phyloP scores from a whole-genome alignment of 2,113 vertebrate species.

The Myotis davidii region DNA sequence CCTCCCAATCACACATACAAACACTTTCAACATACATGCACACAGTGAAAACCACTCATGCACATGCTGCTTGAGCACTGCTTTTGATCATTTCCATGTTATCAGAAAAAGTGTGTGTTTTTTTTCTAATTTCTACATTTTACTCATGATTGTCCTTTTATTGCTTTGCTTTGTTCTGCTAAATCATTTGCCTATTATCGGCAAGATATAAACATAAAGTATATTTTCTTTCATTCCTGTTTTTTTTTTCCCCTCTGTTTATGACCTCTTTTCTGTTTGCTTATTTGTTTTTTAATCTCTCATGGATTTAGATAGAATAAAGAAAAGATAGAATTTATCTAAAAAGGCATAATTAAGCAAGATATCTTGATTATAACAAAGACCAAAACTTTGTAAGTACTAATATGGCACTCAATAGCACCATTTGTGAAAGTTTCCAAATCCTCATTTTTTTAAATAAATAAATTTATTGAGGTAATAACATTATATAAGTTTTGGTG shows the following conservation, averaged over 20 bases:
- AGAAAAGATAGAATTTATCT: background rate
- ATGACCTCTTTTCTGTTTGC: background rate
- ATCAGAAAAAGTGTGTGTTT: background rate
- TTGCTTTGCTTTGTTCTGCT: background rate
- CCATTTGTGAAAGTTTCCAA: background rate
- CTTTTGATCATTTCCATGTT: background rate
- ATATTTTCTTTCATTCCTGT: background rate
- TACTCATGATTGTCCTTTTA: background rate
- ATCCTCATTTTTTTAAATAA: background rate
- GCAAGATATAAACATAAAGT: background rate
- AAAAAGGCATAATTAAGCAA: background rate
- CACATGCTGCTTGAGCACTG: background rate
- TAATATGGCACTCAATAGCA: background rate
- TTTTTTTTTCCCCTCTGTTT: background rate
- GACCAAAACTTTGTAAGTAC: background rate
- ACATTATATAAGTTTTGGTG: background rate
- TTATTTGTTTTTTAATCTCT: background rate
- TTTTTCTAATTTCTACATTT: background rate
- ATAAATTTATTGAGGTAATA: background rate
- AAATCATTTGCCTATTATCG: background rate
- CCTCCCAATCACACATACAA: rapidly evolving
- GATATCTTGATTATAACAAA: background rate
- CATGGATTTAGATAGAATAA: background rate
- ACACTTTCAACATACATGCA: background rate
- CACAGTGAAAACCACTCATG: background rate